Evolutionary conservation across 2,888 invertebrate species (phyloP).

Genomic region (Limnephilus lunatus): DNA sequence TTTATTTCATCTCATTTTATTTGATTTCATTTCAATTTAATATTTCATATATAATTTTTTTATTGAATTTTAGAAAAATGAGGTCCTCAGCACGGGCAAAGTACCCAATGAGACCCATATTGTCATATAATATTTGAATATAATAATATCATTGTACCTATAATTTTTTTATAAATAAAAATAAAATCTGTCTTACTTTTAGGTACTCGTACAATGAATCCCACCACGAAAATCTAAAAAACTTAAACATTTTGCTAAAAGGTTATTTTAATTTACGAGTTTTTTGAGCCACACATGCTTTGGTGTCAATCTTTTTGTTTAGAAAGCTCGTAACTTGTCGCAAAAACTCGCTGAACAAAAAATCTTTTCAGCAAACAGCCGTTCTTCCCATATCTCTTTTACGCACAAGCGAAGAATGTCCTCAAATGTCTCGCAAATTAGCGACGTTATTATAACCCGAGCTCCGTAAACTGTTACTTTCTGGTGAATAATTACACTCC

Average conservation of each 20-base stretch:
- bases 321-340: neutral
- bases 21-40: no score
- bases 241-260: neutral
- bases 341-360: neutral
- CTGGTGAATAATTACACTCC: constrained; percentile 15
- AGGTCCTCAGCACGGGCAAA: no score
- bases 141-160: no score
- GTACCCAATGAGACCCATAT: no score
- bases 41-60: no score
- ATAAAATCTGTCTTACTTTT: no score
- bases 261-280: neutral
- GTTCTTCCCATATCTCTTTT: neutral
- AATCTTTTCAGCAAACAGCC: neutral
- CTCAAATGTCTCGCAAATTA: constrained; percentile 9
- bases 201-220: neutral
- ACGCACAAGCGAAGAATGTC: neutral
- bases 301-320: neutral
- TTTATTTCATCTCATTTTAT: no score
- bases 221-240: neutral
- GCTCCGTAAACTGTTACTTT: constrained; percentile 25
- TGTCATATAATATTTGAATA: no score
- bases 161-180: no score
- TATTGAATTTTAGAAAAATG: no score
- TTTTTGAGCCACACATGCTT: neutral
- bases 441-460: neutral